A percentile compares a stretch with the other conserved stretches of the same genome.
Conservation (phyloP, 2,113 vertebrate species). For the Micromys minutus region DNA sequence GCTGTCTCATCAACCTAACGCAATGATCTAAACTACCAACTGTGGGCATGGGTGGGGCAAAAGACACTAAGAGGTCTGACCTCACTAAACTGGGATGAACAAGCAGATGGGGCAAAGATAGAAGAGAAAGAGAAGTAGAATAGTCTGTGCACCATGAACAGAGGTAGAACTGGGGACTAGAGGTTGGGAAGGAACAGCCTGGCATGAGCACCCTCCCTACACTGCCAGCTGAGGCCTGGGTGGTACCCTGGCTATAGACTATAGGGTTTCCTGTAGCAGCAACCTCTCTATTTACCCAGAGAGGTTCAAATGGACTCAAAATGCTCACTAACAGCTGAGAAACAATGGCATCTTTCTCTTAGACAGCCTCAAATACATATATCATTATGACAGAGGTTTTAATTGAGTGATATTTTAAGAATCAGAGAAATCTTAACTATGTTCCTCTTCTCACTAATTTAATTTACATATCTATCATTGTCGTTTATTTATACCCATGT, state of each 20-base stretch:
- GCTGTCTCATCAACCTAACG: neutral
- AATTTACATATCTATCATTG: constrained; percentile 78
- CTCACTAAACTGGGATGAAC: neutral
- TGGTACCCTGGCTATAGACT: too few relatives aligned
- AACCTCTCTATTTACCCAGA: constrained; percentile 77
- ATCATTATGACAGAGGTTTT: constrained; percentile 79
- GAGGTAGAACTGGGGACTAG: neutral
- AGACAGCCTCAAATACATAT: constrained; percentile 73
- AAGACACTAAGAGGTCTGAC: neutral
- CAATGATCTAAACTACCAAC: neutral
- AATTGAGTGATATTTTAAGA: constrained; percentile 82
- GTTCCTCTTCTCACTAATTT: constrained; percentile 75
- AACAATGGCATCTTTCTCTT: constrained; percentile 80
- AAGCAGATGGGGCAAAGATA: neutral
- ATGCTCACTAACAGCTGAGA: constrained; percentile 78
- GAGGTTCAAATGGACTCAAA: constrained; percentile 69
- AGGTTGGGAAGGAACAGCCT: neutral
- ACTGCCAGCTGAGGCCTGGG: too few relatives aligned
- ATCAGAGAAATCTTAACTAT: constrained; percentile 64
- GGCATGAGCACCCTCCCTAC: too few relatives aligned
- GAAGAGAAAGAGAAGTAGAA: neutral
- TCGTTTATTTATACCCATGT: constrained; percentile 52
- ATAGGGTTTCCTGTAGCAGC: constrained; percentile 68
- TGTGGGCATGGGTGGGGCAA: too few relatives aligned
- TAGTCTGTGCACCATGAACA: neutral